Base-by-base conservation (phyloP, 2,888 invertebrate species). In the Ophion obscuratus region DNA sequence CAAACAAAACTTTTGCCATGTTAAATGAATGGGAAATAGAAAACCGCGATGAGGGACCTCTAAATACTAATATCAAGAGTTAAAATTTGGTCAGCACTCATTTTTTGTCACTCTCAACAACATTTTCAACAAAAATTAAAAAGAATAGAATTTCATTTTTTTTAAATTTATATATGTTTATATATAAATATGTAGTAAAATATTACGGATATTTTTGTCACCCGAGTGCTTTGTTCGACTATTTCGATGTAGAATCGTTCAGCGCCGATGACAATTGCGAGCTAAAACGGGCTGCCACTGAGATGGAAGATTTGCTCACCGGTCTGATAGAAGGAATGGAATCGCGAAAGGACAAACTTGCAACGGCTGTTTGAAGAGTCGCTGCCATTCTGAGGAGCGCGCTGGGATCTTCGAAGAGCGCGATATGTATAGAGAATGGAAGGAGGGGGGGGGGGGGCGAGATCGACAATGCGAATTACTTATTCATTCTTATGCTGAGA, bases 301-400 rank as follows among this genome's bases (percentile, higher is more conserved):
- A 97, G 92, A 96, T 97, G 95, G 97, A 97, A 92, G 96, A 96
- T 9, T 94, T 97, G 84, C 94, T 97, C 20, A 96, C 96, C 0
- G 95, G 96, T 0, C 94, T 97, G 44, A 96, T 97, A 75, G 95
- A 96, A 70, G 96, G 96, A 40, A 96, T 96, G 36, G 96, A 97
- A 90, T 93, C 93, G 61, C 92, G 93, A 20, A 93, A 92, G 86
- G 92, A 90, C 86, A 93, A 93, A 88, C 90, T 93, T 40, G 92
- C 93, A 20, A 93, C 93, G 64, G 91, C 92, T 20, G 93, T 93
- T 27, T 93, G 80, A 91, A 71, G 17, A 31, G 66, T 31, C 36
- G 57, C 40, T 40, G 57, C 40, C 27, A 44, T 67, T 24, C 61
- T 11, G 11, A 31, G 3, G 36, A 70, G 61, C 31, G 53, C 61